Evolutionary conservation across 2,113 vertebrate genomes (phyloP).

Genomic region (Alectura lathami): DNA sequence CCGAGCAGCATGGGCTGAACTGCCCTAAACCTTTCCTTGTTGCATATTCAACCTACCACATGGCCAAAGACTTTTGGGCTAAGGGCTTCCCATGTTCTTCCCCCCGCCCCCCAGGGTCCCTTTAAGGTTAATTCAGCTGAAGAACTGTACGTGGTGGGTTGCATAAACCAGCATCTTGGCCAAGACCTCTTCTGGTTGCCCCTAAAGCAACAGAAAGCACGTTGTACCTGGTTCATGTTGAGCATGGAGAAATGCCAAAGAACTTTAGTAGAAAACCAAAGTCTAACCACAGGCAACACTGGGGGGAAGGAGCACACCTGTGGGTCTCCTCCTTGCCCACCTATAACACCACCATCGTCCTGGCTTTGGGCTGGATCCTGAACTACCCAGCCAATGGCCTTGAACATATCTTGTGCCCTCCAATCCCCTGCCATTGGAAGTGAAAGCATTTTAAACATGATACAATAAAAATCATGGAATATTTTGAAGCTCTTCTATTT

Average conservation of each 20-base stretch:
- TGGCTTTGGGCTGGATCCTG: rapidly evolving
- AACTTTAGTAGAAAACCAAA: not conserved
- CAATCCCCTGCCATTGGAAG: not conserved
- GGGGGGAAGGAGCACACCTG: not conserved
- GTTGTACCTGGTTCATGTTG: not conserved
- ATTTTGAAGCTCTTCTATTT: not conserved
- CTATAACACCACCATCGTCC: not conserved
- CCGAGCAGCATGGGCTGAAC: not conserved
- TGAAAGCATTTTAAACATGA: not conserved
- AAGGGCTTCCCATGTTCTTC: not conserved
- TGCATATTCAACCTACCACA: not conserved
- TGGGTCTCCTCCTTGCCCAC: not conserved
- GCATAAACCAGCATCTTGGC: not conserved
- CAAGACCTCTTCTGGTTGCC: not conserved
- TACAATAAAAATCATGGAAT: not conserved
- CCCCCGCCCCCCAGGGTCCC: not conserved
- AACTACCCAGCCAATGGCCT: not conserved
- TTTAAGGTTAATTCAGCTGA: not conserved
- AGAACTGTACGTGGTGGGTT: not conserved
- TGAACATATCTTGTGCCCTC: not conserved
- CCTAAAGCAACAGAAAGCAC: not conserved
- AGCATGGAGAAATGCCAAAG: not conserved
- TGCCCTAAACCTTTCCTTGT: not conserved
- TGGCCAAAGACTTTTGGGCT: not conserved
- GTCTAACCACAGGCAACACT: not conserved